These are phyloP conservation scores for Amphiprion percula DNA, from an alignment of 2,113 vertebrate species.

Conservation along the genomic window DNA sequence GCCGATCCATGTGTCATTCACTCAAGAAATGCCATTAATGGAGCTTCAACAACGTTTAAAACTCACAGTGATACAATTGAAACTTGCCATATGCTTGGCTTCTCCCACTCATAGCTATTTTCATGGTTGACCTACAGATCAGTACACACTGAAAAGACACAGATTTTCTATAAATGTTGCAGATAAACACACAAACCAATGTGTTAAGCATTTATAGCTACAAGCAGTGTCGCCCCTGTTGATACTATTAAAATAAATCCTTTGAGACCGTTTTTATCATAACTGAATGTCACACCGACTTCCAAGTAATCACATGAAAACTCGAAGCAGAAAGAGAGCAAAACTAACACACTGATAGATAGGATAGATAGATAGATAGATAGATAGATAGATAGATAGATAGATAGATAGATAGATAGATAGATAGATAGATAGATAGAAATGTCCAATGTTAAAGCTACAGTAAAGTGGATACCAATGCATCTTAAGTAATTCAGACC, in stretches of 20 bases:
- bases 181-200: slow-evolving; percentile 18
- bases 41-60: slow-evolving; percentile 11
- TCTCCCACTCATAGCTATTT: slow-evolving; percentile 47
- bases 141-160: slow-evolving; percentile 20
- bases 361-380: too few species aligned
- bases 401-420: too few species aligned
- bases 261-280: slow-evolving; percentile 1
- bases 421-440: slow-evolving; percentile 6
- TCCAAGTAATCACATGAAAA: slow-evolving; percentile 44
- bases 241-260: slow-evolving; percentile 15
- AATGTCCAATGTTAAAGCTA: slow-evolving; percentile 51
- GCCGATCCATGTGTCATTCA: slow-evolving; percentile 7
- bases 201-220: slow-evolving; percentile 39
- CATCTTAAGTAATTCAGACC: neutral
- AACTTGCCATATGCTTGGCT: slow-evolving; percentile 33
- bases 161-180: slow-evolving; percentile 48
- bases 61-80: slow-evolving; percentile 10
- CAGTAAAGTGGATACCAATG: slow-evolving; percentile 3
- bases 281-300: slow-evolving; percentile 39
- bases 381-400: too few species aligned
- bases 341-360: slow-evolving; percentile 25
- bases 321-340: neutral
- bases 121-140: slow-evolving; percentile 45
- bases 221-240: slow-evolving; percentile 24
- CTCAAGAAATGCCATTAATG: neutral